These are phyloP conservation scores for Origma solitaria DNA, from an alignment of 2,113 vertebrate genomes.

Conservation along the genomic window DNA sequence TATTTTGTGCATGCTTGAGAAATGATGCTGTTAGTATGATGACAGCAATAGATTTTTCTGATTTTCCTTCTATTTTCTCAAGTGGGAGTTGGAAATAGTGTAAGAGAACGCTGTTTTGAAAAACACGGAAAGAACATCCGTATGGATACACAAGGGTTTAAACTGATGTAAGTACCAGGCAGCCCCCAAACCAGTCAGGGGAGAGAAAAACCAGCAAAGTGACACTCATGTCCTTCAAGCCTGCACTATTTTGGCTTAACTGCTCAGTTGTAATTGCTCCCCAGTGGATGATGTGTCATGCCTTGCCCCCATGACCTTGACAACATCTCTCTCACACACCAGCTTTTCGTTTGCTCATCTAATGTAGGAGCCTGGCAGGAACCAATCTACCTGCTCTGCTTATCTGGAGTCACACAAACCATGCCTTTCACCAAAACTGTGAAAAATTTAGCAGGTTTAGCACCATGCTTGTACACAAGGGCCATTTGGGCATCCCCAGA, in stretches of 20 bases:
- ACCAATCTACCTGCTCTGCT: not conserved
- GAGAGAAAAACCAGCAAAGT: not conserved
- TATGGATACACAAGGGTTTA: not conserved
- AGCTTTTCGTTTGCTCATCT: not conserved
- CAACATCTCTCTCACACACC: not conserved
- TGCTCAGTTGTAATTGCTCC: not conserved
- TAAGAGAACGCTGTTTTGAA: not conserved
- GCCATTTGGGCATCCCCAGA: not conserved
- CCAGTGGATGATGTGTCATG: fast-evolving
- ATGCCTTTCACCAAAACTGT: not conserved
- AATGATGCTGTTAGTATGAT: fast-evolving
- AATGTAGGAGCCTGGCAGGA: not conserved
- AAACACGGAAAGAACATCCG: not conserved
- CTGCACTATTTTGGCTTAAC: not conserved
- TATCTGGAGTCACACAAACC: not conserved
- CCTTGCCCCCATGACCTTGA: not conserved
- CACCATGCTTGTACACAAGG: fast-evolving
- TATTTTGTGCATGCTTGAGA: not conserved
- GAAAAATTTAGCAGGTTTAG: not conserved
- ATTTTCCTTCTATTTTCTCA: not conserved
- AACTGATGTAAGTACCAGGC: not conserved
- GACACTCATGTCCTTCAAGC: not conserved
- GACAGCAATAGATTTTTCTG: not conserved
- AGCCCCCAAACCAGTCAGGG: fast-evolving
- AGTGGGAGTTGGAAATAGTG: not conserved